These are phyloP conservation scores for Panzeria rudis DNA, from an alignment of 2,888 invertebrate species.

Conservation along the genomic window DNA sequence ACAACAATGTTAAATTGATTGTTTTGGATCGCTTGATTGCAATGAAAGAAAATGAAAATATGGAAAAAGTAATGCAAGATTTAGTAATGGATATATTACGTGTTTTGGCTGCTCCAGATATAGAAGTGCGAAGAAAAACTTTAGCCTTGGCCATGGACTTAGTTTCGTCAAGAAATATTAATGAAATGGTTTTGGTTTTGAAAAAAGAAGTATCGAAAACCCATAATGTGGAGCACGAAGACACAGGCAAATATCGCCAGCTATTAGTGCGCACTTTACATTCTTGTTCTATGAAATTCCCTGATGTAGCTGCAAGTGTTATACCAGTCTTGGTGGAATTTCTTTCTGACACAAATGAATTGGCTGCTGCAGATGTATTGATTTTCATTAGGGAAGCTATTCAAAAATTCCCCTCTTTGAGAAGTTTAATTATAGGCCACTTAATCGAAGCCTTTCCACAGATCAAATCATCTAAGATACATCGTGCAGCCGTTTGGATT, in stretches of 20 bases:
- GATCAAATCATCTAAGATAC: constrained; percentile 95
- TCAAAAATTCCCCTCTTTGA: constrained; percentile 93
- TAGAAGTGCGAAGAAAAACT: constrained; percentile 96
- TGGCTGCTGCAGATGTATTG: constrained; percentile 96
- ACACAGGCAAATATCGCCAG: constrained; percentile 97
- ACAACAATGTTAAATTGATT: constrained; percentile 99
- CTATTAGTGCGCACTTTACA: constrained; percentile 97
- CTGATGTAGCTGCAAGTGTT: constrained; percentile 96
- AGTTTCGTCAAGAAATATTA: constrained; percentile 95
- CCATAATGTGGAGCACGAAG: constrained; percentile 95
- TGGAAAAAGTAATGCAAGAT: constrained; percentile 93
- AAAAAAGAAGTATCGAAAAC: constrained; percentile 97
- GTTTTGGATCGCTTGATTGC: constrained; percentile 96
- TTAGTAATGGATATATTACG: constrained; percentile 98
- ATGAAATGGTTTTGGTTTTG: constrained; percentile 96
- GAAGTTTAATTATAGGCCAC: constrained; percentile 92
- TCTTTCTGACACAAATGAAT: constrained; percentile 93
- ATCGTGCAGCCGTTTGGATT: constrained; percentile 98
- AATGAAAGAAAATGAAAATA: constrained; percentile 91
- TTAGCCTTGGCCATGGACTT: constrained; percentile 93
- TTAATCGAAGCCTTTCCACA: constrained; percentile 90
- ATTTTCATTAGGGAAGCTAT: constrained; percentile 98
- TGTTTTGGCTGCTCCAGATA: constrained; percentile 95
- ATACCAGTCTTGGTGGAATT: constrained; percentile 98
- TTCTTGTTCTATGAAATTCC: constrained; percentile 96